These are phyloP conservation scores for Lepidocolaptes lacrymiger DNA, from an alignment of 2,797 vertebrate species.

Conservation along the genomic window DNA sequence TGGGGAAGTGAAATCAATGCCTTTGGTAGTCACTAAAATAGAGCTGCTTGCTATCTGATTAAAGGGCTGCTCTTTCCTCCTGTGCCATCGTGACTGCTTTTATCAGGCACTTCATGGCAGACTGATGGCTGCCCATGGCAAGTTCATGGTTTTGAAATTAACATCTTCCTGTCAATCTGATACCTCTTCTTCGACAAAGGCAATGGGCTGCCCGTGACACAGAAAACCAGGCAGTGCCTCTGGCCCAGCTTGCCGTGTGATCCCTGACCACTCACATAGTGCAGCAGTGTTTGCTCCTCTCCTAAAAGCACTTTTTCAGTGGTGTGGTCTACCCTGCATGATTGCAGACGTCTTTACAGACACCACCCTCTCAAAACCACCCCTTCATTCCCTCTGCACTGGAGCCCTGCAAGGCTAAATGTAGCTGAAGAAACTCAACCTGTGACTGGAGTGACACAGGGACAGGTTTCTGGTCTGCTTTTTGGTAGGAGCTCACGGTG, in stretches of 20 bases:
- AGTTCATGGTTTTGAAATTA: neutral
- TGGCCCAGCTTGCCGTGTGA: neutral
- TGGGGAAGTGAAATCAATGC: accelerated
- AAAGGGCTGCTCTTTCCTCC: neutral
- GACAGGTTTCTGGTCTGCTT: neutral
- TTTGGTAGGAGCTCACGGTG: neutral
- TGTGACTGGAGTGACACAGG: neutral
- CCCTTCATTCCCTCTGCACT: neutral
- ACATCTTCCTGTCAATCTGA: neutral
- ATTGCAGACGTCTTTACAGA: neutral
- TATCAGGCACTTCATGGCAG: neutral
- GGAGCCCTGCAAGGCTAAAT: neutral
- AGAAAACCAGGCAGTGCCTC: neutral
- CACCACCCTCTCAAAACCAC: neutral
- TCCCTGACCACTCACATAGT: accelerated
- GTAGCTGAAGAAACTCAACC: neutral
- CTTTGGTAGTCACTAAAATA: neutral
- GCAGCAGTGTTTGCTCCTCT: neutral
- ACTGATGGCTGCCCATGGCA: neutral
- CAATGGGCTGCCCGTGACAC: accelerated
- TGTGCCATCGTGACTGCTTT: neutral
- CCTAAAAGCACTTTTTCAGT: neutral
- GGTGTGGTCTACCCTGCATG: neutral
- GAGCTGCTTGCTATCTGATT: neutral
- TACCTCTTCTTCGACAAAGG: neutral